These are phyloP conservation scores for Astur gentilis DNA, from an alignment of 2,113 vertebrate species.

Conservation along the genomic window DNA sequence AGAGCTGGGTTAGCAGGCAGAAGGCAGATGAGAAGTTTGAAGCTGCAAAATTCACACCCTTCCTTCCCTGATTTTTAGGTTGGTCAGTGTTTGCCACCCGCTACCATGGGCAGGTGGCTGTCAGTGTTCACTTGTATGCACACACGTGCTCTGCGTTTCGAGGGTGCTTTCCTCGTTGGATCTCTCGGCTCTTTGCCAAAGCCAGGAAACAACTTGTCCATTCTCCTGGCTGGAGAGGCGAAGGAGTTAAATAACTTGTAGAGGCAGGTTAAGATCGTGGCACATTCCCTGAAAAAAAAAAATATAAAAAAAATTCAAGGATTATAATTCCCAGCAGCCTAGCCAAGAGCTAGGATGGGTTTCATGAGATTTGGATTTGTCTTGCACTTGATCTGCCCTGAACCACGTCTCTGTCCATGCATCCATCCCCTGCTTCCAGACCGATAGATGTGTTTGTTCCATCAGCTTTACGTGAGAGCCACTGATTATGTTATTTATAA, in stretches of 20 bases:
- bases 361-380: not conserved
- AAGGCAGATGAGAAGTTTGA: not conserved
- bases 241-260: not conserved
- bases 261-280: not conserved
- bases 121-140: not conserved
- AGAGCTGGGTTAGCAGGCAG: not conserved
- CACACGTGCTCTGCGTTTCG: fast-evolving
- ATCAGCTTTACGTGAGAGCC: not conserved
- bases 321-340: not conserved
- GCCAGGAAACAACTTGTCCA: fast-evolving
- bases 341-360: not conserved
- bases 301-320: too few relatives aligned
- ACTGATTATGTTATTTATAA: not conserved
- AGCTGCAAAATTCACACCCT: not conserved
- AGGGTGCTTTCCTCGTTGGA: not conserved
- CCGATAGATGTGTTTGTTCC: not conserved
- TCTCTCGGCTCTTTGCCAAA: not conserved
- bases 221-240: not conserved
- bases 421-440: not conserved
- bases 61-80: not conserved
- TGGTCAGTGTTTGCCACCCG: not conserved
- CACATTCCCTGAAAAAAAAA: not conserved
- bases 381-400: not conserved
- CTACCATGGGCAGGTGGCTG: not conserved
- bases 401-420: fast-evolving